These are phyloP conservation scores for Euphydryas editha DNA, from an alignment of 2,888 invertebrate species.

Conservation along the genomic window DNA sequence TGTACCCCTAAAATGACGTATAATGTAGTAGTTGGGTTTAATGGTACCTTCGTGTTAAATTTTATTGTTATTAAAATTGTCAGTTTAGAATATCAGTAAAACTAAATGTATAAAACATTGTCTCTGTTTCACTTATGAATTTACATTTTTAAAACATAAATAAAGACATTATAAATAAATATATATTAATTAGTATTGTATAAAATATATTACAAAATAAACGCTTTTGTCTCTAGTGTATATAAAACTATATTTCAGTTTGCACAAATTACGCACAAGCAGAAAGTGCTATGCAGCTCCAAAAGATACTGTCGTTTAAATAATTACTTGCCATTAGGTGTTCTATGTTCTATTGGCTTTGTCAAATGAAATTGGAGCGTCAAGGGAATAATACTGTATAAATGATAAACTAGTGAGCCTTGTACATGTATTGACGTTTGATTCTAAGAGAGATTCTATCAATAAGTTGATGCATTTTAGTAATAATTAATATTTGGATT, in stretches of 20 bases:
- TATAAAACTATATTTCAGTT: not conserved
- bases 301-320: constrained; percentile 9
- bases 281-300: constrained; percentile 2
- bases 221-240: not conserved
- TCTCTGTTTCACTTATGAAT: not conserved
- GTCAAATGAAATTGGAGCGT: constrained; percentile 9
- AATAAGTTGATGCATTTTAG: not conserved
- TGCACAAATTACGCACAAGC: constrained; percentile 5
- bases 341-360: constrained; percentile 13
- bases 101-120: not conserved
- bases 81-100: not conserved
- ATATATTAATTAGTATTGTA: no score
- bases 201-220: no score
- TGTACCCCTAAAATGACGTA: not conserved
- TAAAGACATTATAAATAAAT: not conserved
- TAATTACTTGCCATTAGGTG: constrained; percentile 14
- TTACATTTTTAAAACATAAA: not conserved
- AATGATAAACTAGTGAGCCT: not conserved
- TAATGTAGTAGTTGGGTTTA: not conserved
- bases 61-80: not conserved
- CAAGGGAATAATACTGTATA: not conserved
- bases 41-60: not conserved
- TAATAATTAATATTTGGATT: not conserved
- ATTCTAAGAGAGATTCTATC: not conserved
- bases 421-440: not conserved